Evolutionary conservation across 2,797 vertebrate genomes (phyloP).

Genomic region (Melanotaenia maccullochi): DNA sequence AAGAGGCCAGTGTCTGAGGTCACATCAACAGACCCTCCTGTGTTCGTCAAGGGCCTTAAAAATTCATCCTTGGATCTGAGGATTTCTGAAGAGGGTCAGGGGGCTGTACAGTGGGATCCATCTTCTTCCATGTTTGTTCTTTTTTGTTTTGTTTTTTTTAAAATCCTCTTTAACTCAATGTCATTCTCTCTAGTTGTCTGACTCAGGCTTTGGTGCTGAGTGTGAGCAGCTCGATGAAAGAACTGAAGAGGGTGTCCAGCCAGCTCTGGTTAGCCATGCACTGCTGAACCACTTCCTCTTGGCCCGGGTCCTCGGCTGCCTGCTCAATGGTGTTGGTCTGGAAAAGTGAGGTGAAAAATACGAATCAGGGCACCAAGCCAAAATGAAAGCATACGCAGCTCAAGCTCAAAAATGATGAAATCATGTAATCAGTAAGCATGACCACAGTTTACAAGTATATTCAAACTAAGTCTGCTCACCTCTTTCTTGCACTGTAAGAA

Average conservation of each 20-base stretch:
- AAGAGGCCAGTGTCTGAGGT: conserved; percentile 72
- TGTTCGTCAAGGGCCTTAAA: conserved; percentile 67
- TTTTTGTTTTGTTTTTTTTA: conserved; percentile 38
- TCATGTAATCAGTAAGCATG: neutral
- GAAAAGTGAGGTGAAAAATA: conserved; percentile 20
- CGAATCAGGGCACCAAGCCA: neutral
- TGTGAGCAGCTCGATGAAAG: conserved; percentile 93
- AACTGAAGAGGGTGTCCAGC: conserved; percentile 92
- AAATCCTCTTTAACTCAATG: conserved; percentile 44
- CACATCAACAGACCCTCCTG: conserved; percentile 61
- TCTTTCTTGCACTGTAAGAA: conserved; percentile 96
- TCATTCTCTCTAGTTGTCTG: conserved; percentile 15
- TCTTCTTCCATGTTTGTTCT: conserved; percentile 40
- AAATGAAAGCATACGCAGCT: neutral
- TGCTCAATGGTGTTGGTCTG: conserved; percentile 93
- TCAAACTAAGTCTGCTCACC: conserved; percentile 72
- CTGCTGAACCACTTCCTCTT: conserved; percentile 96
- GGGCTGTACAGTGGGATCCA: conserved; percentile 76
- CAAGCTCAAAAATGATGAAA: neutral
- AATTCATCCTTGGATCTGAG: conserved; percentile 66
- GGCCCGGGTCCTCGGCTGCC: conserved; percentile 91
- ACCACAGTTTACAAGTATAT: too few relatives aligned
- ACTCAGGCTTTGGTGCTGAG: conserved; percentile 86
- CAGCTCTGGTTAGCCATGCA: conserved; percentile 96
- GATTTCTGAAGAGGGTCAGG: conserved; percentile 65